Evolutionary conservation across 2,888 invertebrate genomes (phyloP).

Genomic region (Drosophila maculinotata): DNA sequence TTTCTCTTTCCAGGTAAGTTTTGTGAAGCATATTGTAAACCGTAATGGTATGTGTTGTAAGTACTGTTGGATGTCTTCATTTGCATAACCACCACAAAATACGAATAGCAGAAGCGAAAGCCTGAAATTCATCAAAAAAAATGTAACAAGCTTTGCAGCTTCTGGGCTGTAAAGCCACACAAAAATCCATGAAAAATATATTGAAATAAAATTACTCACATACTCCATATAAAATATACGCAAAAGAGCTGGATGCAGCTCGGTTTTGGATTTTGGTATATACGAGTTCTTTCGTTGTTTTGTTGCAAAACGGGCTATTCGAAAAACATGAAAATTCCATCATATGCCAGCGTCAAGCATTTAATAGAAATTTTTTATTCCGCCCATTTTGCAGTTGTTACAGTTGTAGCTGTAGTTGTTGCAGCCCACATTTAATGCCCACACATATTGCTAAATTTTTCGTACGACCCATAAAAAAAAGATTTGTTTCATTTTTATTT

Average conservation of each 20-base stretch:
- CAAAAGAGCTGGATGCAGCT: neutral
- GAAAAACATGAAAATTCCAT: constrained; percentile 74
- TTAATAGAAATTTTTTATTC: constrained; percentile 58
- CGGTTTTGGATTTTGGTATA: neutral
- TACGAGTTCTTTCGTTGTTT: constrained; percentile 10
- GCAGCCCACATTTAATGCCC: constrained; percentile 12
- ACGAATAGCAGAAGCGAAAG: constrained; percentile 1
- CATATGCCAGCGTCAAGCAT: constrained; percentile 54
- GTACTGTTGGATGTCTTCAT: constrained; percentile 45
- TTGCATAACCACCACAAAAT: constrained; percentile 20
- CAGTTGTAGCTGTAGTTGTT: constrained; percentile 8
- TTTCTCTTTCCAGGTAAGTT: constrained; percentile 71
- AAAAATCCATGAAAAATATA: constrained; percentile 39
- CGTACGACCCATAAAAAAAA: constrained; percentile 46
- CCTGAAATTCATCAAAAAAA: constrained; percentile 43
- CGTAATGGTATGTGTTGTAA: constrained; percentile 46
- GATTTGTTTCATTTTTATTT: constrained; percentile 28
- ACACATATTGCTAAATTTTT: constrained; percentile 52
- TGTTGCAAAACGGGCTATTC: constrained; percentile 16
- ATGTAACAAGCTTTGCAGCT: constrained; percentile 61
- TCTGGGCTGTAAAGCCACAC: constrained; percentile 28
- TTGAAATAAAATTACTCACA: constrained; percentile 30
- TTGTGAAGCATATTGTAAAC: neutral
- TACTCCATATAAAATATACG: too few relatives aligned
- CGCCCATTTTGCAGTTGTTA: constrained; percentile 23